Conservation (phyloP, 1,140 invertebrate species). For the Caligus rogercresseyi region DNA sequence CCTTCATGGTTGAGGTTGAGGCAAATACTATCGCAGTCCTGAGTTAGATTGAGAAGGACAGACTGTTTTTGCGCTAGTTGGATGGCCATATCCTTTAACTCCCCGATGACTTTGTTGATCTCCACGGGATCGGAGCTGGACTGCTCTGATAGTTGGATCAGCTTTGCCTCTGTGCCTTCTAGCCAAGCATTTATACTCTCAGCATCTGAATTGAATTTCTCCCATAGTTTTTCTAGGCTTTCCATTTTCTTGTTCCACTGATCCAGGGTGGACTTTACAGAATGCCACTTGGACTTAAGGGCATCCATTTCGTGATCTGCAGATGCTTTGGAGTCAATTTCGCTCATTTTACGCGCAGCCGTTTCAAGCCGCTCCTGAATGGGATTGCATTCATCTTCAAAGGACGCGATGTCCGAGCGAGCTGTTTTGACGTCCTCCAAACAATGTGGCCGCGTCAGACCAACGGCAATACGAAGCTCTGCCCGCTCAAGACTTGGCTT, state of each 20-base stretch:
- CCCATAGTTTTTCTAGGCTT: slow-evolving; percentile 57
- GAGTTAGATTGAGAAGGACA: slow-evolving; percentile 54
- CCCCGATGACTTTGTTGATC: slow-evolving; percentile 38
- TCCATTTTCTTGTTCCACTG: slow-evolving; percentile 56
- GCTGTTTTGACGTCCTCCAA: slow-evolving; percentile 58
- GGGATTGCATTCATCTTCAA: slow-evolving; percentile 11
- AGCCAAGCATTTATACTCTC: slow-evolving; percentile 28
- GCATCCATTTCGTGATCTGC: slow-evolving; percentile 62
- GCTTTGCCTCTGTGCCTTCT: slow-evolving; percentile 19
- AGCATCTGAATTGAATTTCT: slow-evolving; percentile 37
- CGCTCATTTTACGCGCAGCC: slow-evolving; percentile 40
- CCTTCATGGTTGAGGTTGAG: slow-evolving; percentile 56
- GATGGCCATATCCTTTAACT: slow-evolving; percentile 53
- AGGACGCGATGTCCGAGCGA: slow-evolving; percentile 31
- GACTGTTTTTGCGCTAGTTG: slow-evolving; percentile 46
- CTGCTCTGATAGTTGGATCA: slow-evolving; percentile 11
- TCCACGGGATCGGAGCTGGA: neutral
- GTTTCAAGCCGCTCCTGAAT: slow-evolving; percentile 34
- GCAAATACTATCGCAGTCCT: slow-evolving; percentile 54
- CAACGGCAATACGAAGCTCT: slow-evolving; percentile 50
- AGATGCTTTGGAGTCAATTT: slow-evolving; percentile 48
- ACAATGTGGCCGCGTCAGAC: slow-evolving; percentile 40
- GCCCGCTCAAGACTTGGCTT: slow-evolving; percentile 73
- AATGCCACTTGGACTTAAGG: slow-evolving; percentile 53
- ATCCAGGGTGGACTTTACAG: slow-evolving; percentile 48